Evolutionary conservation across 2,888 invertebrate species (phyloP).

Genomic region (Acanthacorydalis orientalis): DNA sequence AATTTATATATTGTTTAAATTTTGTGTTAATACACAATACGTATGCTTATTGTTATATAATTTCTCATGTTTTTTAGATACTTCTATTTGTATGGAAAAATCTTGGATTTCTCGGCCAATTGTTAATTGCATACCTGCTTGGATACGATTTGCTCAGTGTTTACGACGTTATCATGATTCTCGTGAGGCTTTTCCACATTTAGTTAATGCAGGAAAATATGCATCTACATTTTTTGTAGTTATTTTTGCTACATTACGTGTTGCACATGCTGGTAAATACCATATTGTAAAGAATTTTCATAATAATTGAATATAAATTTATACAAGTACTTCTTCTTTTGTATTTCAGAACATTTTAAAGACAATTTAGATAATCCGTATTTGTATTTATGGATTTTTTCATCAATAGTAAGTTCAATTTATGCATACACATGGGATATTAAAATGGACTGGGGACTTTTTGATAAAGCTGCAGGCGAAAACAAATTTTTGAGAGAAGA

Average conservation of each 20-base stretch:
- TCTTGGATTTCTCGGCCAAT: slow-evolving; percentile 38
- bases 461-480: slow-evolving; percentile 60
- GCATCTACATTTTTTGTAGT: slow-evolving; percentile 58
- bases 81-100: slow-evolving; percentile 29
- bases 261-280: slow-evolving; percentile 19
- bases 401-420: slow-evolving; percentile 50
- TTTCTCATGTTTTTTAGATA: slow-evolving; percentile 21
- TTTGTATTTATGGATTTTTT: slow-evolving; percentile 52
- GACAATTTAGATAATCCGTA: slow-evolving; percentile 41
- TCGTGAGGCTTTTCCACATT: slow-evolving; percentile 60
- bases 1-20: no score
- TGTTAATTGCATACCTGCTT: slow-evolving; percentile 65
- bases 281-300: no score
- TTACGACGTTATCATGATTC: slow-evolving; percentile 67
- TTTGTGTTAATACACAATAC: background rate
- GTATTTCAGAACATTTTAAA: slow-evolving; percentile 26
- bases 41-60: background rate
- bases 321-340: background rate
- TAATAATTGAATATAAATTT: background rate
- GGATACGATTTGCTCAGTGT: slow-evolving; percentile 75
- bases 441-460: slow-evolving; percentile 78
- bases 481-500: slow-evolving; percentile 60
- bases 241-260: slow-evolving; percentile 32
- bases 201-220: slow-evolving; percentile 72
- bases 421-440: slow-evolving; percentile 78